A percentile compares a stretch with the other conserved stretches of the same genome.
phyloP scores from a whole-genome alignment of 1,140 invertebrate genomes.

The Laodelphax striatellus region DNA sequence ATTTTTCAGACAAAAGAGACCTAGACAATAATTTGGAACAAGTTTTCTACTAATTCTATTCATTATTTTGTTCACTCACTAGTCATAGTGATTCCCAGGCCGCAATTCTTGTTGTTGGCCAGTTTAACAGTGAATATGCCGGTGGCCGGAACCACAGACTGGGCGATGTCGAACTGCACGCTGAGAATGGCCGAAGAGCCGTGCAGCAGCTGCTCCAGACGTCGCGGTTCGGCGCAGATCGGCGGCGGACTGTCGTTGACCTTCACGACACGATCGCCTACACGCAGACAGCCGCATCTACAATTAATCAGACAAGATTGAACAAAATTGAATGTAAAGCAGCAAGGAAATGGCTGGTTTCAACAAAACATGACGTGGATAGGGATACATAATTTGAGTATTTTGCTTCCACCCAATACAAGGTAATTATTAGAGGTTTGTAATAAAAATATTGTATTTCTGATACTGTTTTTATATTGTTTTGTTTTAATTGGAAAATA shows the following conservation, averaged over 20 bases:
- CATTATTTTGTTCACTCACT: slow-evolving; percentile 34
- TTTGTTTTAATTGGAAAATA: too few species aligned
- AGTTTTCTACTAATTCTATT: too few species aligned
- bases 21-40: too few species aligned
- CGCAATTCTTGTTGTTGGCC: slow-evolving; percentile 55
- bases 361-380: too few species aligned
- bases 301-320: not conserved
- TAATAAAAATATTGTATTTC: too few species aligned
- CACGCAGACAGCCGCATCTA: slow-evolving; percentile 49
- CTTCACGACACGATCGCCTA: slow-evolving; percentile 69
- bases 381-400: too few species aligned
- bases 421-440: too few species aligned
- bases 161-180: slow-evolving; percentile 82
- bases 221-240: slow-evolving; percentile 24
- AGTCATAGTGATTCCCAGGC: slow-evolving; percentile 78
- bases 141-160: slow-evolving; percentile 78
- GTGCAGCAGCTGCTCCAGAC: slow-evolving; percentile 10
- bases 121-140: slow-evolving; percentile 83
- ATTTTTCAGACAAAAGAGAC: too few species aligned
- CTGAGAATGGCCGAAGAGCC: slow-evolving; percentile 13
- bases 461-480: too few species aligned
- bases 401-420: too few species aligned
- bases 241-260: slow-evolving; percentile 50
- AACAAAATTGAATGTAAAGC: too few species aligned
- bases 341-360: too few species aligned